A percentile compares a stretch with the other conserved stretches of the same genome.
These are phyloP conservation scores for Spinus pinus DNA, from an alignment of 2,797 vertebrate genomes.

Conservation along the genomic window DNA sequence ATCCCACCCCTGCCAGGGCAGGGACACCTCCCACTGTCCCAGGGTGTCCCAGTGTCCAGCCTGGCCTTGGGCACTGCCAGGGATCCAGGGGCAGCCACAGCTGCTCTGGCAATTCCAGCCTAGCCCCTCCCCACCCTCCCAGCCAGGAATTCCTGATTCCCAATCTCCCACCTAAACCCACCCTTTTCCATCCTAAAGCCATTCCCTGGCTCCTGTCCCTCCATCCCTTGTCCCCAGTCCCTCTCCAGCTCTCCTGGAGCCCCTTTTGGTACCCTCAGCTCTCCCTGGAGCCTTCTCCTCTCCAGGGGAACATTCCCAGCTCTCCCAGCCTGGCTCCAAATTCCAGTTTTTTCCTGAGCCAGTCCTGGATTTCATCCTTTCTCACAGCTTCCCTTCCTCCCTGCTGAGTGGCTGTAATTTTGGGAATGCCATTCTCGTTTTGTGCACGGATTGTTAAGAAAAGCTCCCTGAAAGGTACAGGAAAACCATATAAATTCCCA, in stretches of 20 bases:
- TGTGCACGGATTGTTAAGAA: background rate
- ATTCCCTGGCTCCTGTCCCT: background rate
- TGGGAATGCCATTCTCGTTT: background rate
- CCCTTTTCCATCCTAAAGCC: too few relatives aligned
- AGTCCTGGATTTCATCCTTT: background rate
- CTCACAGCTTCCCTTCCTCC: background rate
- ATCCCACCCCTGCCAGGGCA: fast-evolving
- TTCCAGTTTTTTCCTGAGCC: background rate
- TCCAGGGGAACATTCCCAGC: background rate
- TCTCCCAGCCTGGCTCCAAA: background rate
- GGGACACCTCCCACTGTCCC: background rate
- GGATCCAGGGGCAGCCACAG: background rate
- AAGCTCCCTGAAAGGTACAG: background rate
- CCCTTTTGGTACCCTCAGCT: background rate
- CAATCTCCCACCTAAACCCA: too few relatives aligned
- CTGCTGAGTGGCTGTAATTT: background rate
- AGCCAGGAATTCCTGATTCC: background rate
- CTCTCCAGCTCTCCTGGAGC: background rate
- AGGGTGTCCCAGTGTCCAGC: fast-evolving
- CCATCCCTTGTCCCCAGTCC: background rate
- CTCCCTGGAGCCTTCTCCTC: background rate
- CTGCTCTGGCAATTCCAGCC: fast-evolving
- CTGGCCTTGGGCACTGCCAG: background rate
- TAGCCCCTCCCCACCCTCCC: too few relatives aligned
- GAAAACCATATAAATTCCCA: background rate